A percentile compares a stretch with the other conserved stretches of the same genome.
Conservation (phyloP, 2,113 vertebrate species). For the Thalassoma bifasciatum region DNA sequence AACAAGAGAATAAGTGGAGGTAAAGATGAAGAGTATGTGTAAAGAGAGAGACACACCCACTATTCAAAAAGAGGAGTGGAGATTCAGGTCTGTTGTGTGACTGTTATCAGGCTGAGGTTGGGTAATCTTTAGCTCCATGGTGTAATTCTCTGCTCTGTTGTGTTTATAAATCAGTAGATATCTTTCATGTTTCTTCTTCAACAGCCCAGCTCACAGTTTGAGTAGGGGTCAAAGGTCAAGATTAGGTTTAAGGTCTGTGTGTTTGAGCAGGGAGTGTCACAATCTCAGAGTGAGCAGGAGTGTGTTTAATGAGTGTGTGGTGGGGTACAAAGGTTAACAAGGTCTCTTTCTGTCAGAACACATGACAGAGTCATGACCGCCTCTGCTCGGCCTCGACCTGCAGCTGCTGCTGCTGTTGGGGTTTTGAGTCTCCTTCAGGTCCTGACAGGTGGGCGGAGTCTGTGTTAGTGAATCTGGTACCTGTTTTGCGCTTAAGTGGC, state of each 20-base stretch:
- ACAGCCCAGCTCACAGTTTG: background rate
- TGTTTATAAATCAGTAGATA: background rate
- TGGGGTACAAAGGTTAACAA: constrained; percentile 21
- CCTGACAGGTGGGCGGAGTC: background rate
- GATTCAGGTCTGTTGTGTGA: constrained; percentile 12
- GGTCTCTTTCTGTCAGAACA: constrained; percentile 10
- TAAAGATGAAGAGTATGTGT: background rate
- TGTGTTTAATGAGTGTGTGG: background rate
- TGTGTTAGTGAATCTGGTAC: background rate
- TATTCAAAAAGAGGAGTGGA: constrained; percentile 30
- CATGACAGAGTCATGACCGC: background rate
- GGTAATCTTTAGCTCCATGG: constrained; percentile 13
- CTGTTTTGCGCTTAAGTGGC: no score
- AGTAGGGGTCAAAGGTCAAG: background rate
- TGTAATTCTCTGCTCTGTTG: constrained; percentile 9
- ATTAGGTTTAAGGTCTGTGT: background rate
- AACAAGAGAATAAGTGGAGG: background rate
- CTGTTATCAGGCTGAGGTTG: constrained; percentile 22
- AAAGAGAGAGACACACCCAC: constrained; percentile 25
- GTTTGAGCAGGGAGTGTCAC: constrained; percentile 11
- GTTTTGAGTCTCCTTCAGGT: background rate
- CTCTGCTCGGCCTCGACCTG: background rate
- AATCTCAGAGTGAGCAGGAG: background rate
- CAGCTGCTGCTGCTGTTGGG: background rate
- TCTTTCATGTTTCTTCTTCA: background rate